These are phyloP conservation scores for Plagiodera versicolora DNA, from an alignment of 2,888 invertebrate genomes.

Conservation along the genomic window DNA sequence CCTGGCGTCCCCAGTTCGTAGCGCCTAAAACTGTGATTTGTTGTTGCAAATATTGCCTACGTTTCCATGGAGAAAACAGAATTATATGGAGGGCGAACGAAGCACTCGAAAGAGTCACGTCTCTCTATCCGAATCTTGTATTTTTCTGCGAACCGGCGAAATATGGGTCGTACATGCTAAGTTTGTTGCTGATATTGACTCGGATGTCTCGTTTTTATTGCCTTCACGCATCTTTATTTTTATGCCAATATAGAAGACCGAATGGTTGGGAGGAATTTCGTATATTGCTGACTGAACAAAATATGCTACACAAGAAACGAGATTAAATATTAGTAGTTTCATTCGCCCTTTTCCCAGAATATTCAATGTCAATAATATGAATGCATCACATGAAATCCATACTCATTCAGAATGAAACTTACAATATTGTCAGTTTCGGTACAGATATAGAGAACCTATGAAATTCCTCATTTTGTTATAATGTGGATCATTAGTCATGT, in stretches of 20 bases:
- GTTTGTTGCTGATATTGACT: neutral
- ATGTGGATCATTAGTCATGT: no score
- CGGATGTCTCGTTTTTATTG: neutral
- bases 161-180: neutral
- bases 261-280: neutral
- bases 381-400: no score
- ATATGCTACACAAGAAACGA: neutral
- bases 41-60: slow-evolving; percentile 29
- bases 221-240: neutral
- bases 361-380: no score
- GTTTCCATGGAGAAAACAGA: slow-evolving; percentile 21
- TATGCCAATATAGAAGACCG: neutral
- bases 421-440: no score
- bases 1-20: slow-evolving; percentile 20
- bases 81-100: slow-evolving; percentile 17
- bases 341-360: no score
- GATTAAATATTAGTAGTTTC: no score
- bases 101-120: slow-evolving; percentile 19
- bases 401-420: no score
- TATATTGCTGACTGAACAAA: neutral
- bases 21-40: slow-evolving; percentile 25
- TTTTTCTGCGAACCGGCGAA: neutral
- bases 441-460: no score
- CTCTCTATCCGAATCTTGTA: neutral
- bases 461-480: no score